Conservation (phyloP, 2,888 invertebrate genomes). For the Chloroclystis v-ata region DNA sequence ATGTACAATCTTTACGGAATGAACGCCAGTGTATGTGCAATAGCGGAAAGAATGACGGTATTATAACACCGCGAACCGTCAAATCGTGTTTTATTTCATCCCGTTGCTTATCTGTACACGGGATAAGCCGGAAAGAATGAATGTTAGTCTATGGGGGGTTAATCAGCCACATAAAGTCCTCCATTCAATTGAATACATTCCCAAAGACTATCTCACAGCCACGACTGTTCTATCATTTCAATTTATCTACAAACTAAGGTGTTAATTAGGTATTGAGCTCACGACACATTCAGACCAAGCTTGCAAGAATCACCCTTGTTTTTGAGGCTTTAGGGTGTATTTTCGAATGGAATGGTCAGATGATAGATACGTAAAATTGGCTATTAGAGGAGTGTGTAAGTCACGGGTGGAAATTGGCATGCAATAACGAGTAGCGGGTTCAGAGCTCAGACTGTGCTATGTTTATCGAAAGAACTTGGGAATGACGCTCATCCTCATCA, state of each 20-base stretch:
- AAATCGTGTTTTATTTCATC: no score
- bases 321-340: conserved; percentile 27
- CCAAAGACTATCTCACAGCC: conserved; percentile 31
- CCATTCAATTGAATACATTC: conserved; percentile 19
- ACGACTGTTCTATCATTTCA: conserved; percentile 61
- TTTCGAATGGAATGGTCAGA: conserved; percentile 34
- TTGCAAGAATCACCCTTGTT: conserved; percentile 35
- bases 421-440: conserved; percentile 45
- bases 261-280: conserved; percentile 75
- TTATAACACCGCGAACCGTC: no score
- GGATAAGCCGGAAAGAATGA: no score
- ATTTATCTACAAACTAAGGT: conserved; percentile 72
- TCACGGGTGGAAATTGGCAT: conserved; percentile 71
- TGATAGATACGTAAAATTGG: conserved; percentile 66
- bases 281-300: conserved; percentile 53
- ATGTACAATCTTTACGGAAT: no score
- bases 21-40: no score
- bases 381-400: conserved; percentile 66
- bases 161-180: no score
- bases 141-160: no score
- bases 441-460: neutral
- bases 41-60: no score
- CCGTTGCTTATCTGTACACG: no score
- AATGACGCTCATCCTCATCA: no score
- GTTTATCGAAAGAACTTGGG: no score